These are phyloP conservation scores for Heteropelma amictum DNA, from an alignment of 2,888 invertebrate species.

Conservation along the genomic window DNA sequence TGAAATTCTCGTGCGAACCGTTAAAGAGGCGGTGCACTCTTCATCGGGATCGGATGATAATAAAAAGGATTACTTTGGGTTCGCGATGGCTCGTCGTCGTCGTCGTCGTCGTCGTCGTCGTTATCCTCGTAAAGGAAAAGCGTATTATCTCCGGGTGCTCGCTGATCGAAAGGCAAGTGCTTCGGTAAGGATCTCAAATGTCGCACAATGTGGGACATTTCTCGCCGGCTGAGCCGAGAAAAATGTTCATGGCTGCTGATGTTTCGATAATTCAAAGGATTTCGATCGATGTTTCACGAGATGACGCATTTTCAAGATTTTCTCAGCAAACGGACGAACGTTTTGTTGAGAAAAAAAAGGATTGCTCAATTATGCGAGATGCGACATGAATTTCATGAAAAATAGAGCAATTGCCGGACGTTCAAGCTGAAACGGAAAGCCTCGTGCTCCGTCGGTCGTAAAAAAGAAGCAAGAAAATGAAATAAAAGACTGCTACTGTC, in stretches of 20 bases:
- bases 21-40: not conserved
- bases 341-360: no score
- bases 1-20: constrained; percentile 24
- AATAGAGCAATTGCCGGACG: not conserved
- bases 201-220: not conserved
- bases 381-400: no score
- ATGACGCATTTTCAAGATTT: no score
- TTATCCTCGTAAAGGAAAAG: constrained; percentile 34
- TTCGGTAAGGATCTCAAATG: not conserved
- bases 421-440: not conserved
- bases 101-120: constrained; percentile 19
- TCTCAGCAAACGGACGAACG: no score
- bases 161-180: constrained; percentile 39
- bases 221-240: not conserved
- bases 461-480: constrained; percentile 20
- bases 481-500: constrained; percentile 25
- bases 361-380: no score
- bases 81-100: constrained; percentile 3
- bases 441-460: not conserved
- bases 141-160: constrained; percentile 38
- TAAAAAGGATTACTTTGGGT: constrained; percentile 30
- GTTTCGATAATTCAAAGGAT: no score
- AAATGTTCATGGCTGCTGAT: not conserved
- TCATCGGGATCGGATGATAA: constrained; percentile 19
- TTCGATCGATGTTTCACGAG: no score